phyloP scores from a whole-genome alignment of 2,888 invertebrate species.

The Cryptocephalus primarius region DNA sequence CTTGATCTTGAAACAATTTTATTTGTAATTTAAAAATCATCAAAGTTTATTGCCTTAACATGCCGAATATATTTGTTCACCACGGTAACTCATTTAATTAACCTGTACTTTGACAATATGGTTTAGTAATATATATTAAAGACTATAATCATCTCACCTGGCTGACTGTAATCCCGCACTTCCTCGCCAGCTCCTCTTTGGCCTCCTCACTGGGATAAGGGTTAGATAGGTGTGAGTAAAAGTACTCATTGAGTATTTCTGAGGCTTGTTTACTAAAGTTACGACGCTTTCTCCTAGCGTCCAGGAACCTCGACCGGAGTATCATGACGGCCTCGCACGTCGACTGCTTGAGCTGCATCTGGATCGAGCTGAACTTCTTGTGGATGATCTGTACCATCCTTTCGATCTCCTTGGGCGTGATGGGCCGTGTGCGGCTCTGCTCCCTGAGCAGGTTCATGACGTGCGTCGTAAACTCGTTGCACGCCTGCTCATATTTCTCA shows the following conservation, averaged over 20 bases:
- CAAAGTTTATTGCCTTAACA: too few species aligned
- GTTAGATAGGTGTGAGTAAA: conserved; percentile 98
- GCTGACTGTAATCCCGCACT: conserved; percentile 92
- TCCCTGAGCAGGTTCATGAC: conserved; percentile 95
- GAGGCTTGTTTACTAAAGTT: conserved; percentile 99
- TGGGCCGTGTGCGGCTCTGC: conserved; percentile 94
- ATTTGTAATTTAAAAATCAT: too few species aligned
- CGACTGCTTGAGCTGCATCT: conserved; percentile 98
- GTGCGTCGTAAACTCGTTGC: conserved; percentile 99
- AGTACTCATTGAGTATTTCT: conserved; percentile 98
- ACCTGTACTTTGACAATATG: too few species aligned
- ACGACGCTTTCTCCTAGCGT: conserved; percentile 81
- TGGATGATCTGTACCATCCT: conserved; percentile 98
- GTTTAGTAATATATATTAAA: too few species aligned
- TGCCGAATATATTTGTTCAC: too few species aligned
- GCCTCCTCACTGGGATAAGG: conserved; percentile 99
- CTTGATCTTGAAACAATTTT: too few species aligned
- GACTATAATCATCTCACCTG: conserved; percentile 18
- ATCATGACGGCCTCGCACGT: conserved; percentile 99
- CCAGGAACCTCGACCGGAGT: conserved; percentile 72
- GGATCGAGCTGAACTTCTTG: conserved; percentile 95
- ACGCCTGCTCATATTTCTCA: conserved; percentile 99
- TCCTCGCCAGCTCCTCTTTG: conserved; percentile 97
- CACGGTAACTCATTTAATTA: too few species aligned
- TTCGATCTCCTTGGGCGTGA: conserved; percentile 98